Percentiles rank a stretch among this genome's conserved stretches.
Evolutionary conservation across 1,140 invertebrate species (phyloP).

Genomic region (Drosophila paulistorum): DNA sequence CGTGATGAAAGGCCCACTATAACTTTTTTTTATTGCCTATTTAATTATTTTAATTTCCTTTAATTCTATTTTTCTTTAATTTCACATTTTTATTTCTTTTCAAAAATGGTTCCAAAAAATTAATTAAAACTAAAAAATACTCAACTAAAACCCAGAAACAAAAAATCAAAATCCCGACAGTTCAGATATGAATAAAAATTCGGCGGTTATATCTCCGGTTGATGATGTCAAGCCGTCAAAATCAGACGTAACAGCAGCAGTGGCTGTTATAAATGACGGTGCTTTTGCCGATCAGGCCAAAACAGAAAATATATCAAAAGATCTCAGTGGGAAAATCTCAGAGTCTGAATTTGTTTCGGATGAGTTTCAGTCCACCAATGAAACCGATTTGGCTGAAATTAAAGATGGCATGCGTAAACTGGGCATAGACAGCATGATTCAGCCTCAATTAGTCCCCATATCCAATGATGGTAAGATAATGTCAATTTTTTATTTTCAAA

Average conservation of each 20-base stretch:
- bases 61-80: conserved; percentile 29
- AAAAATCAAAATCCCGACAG: not conserved
- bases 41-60: conserved; percentile 23
- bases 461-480: conserved; percentile 77
- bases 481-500: conserved; percentile 16
- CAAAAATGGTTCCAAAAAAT: conserved; percentile 18
- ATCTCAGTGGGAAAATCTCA: conserved; percentile 57
- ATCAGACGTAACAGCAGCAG: not conserved
- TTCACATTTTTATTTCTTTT: conserved; percentile 46
- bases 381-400: conserved; percentile 87
- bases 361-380: conserved; percentile 84
- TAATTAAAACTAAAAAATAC: not conserved
- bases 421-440: conserved; percentile 83
- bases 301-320: conserved; percentile 24
- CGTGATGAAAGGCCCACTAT: too few species aligned
- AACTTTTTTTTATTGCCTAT: not conserved
- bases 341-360: conserved; percentile 88
- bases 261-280: conserved; percentile 12
- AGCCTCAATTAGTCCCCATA: conserved; percentile 52
- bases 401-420: conserved; percentile 88
- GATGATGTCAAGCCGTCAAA: not conserved
- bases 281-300: conserved; percentile 18
- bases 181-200: not conserved
- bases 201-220: not conserved
- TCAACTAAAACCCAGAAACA: not conserved